Evolutionary conservation across 2,797 vertebrate genomes (phyloP).

Genomic region (Serranus cabrilla): DNA sequence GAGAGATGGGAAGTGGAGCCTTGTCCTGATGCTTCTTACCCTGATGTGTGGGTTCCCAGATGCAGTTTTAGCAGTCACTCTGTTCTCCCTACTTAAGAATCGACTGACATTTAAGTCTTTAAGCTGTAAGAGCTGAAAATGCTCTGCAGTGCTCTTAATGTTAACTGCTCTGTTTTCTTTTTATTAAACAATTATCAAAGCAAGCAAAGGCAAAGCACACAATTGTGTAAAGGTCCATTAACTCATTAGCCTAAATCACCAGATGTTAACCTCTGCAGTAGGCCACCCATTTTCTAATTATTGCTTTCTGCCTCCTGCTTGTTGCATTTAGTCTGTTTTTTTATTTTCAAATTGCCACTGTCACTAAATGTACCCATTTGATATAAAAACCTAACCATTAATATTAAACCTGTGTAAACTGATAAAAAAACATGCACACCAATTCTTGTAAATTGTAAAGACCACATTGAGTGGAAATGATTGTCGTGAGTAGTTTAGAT

Average conservation of each 20-base stretch:
- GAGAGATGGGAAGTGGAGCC: slow-evolving; percentile 36
- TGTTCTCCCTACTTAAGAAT: not conserved
- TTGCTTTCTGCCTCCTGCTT: not conserved
- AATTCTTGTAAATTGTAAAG: not conserved
- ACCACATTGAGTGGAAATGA: not conserved
- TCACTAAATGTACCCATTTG: slow-evolving; percentile 9
- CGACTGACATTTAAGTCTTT: slow-evolving; percentile 43
- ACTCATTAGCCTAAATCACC: slow-evolving; percentile 23
- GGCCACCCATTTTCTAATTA: slow-evolving; percentile 2
- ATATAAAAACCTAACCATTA: not conserved
- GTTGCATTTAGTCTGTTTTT: not conserved
- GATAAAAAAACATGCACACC: not conserved
- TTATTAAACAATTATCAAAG: not conserved
- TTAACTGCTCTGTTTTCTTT: not conserved
- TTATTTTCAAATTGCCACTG: not conserved
- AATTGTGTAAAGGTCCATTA: slow-evolving; percentile 7
- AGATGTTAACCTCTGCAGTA: slow-evolving; percentile 23
- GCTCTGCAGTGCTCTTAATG: not conserved
- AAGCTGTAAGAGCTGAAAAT: not conserved
- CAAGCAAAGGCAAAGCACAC: slow-evolving; percentile 10
- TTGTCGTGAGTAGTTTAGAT: not conserved
- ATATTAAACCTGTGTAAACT: not conserved
- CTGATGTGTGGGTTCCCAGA: slow-evolving; percentile 28
- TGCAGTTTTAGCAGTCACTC: slow-evolving; percentile 7
- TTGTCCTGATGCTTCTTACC: slow-evolving; percentile 9